Conservation (phyloP, 1,140 invertebrate species). For the Neodiprion pinetum region DNA sequence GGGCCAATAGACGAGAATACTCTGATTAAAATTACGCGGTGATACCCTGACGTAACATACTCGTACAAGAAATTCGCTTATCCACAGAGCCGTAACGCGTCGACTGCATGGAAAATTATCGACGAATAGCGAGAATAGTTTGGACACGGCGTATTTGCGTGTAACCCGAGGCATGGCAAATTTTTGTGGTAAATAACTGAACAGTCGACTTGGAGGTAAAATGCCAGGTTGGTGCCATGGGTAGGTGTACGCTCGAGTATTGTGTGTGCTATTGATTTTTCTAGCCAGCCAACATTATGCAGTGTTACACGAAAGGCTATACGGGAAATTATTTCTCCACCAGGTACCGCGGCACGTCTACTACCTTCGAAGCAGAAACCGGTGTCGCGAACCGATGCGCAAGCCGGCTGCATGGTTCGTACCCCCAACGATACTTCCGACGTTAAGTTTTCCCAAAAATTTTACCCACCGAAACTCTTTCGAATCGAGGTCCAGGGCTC, state of each 20-base stretch:
- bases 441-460: neutral
- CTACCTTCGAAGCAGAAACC: too few species aligned
- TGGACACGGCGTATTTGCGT: neutral
- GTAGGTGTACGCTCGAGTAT: neutral
- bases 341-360: too few species aligned
- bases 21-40: too few species aligned
- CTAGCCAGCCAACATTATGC: neutral
- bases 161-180: neutral
- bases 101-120: neutral
- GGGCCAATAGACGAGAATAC: too few species aligned
- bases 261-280: conserved; percentile 6
- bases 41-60: too few species aligned
- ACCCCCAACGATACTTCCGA: neutral
- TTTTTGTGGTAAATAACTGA: conserved; percentile 1
- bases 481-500: neutral
- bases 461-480: neutral
- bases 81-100: too few species aligned
- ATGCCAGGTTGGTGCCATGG: too few species aligned
- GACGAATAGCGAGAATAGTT: neutral
- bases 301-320: neutral
- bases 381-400: too few species aligned
- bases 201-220: neutral
- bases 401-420: too few species aligned
- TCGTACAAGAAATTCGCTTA: too few species aligned
- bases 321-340: neutral